Evolutionary conservation across 2,888 invertebrate species (phyloP).

Genomic region (Drosophila helvetica): DNA sequence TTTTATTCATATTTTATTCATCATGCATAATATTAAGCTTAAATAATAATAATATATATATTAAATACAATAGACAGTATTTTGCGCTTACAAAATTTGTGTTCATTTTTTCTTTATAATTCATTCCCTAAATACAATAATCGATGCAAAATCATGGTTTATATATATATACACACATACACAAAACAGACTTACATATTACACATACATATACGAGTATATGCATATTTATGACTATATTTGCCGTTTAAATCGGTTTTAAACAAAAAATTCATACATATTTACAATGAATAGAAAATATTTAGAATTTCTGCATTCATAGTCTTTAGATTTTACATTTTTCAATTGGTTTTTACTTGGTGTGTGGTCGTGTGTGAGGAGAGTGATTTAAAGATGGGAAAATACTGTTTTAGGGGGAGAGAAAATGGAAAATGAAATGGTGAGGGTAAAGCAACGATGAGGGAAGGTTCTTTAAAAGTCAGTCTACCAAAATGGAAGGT

Average conservation of each 20-base stretch:
- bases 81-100: slow-evolving; percentile 42
- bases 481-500: slow-evolving; percentile 55
- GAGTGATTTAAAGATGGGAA: slow-evolving; percentile 14
- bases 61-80: slow-evolving; percentile 64
- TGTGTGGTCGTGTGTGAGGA: slow-evolving; percentile 14
- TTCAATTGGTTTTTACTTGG: background rate
- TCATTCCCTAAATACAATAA: slow-evolving; percentile 51
- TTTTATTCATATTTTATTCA: slow-evolving; percentile 56
- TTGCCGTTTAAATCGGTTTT: slow-evolving; percentile 33
- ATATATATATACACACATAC: slow-evolving; percentile 52
- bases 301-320: slow-evolving; percentile 65
- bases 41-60: slow-evolving; percentile 34
- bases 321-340: slow-evolving; percentile 48
- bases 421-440: slow-evolving; percentile 14
- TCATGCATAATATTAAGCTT: slow-evolving; percentile 64
- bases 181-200: slow-evolving; percentile 64
- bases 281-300: slow-evolving; percentile 73
- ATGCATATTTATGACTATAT: slow-evolving; percentile 54
- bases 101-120: slow-evolving; percentile 27
- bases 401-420: slow-evolving; percentile 60
- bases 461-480: slow-evolving; percentile 43
- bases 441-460: slow-evolving; percentile 52
- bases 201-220: slow-evolving; percentile 50
- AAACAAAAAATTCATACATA: slow-evolving; percentile 71
- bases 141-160: slow-evolving; percentile 49